Conservation (phyloP, 53 echinoderm and acorn worm species). For the Holothuria scabra region DNA sequence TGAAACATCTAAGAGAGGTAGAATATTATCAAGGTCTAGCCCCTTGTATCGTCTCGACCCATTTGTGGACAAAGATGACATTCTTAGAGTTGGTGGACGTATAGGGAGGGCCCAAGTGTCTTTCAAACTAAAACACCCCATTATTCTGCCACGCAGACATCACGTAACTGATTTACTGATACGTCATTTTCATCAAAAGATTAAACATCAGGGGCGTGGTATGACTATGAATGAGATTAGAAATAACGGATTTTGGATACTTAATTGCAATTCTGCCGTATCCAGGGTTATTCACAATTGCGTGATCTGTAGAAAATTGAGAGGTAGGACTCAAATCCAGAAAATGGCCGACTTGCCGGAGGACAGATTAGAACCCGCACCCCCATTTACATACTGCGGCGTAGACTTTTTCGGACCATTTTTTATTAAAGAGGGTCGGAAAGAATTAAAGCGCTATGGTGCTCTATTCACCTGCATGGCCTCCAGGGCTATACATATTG, state of each 20-base stretch:
- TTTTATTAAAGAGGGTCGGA: constrained; percentile 65
- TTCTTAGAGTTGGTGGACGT: neutral
- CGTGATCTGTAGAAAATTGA: neutral
- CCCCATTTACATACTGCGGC: constrained; percentile 64
- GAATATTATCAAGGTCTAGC: neutral
- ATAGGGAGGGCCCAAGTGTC: neutral
- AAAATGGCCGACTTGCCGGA: constrained; percentile 32
- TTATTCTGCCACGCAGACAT: neutral
- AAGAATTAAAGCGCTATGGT: constrained; percentile 66
- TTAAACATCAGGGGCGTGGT: constrained; percentile 46
- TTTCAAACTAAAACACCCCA: neutral
- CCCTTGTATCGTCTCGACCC: neutral
- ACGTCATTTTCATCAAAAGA: constrained; percentile 39
- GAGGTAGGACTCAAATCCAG: neutral
- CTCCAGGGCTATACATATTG: constrained; percentile 78
- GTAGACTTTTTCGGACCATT: constrained; percentile 79
- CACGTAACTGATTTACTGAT: constrained; percentile 22
- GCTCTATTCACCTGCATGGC: too few species aligned
- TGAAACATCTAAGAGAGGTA: neutral
- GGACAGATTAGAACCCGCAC: too few species aligned
- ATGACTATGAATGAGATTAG: constrained; percentile 55
- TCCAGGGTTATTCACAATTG: constrained; percentile 27
- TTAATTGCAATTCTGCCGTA: constrained; percentile 49
- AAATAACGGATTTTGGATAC: constrained; percentile 44
- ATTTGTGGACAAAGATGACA: neutral